Evolutionary conservation across 2,888 invertebrate species (phyloP).

Genomic region (Candidula unifasciata): DNA sequence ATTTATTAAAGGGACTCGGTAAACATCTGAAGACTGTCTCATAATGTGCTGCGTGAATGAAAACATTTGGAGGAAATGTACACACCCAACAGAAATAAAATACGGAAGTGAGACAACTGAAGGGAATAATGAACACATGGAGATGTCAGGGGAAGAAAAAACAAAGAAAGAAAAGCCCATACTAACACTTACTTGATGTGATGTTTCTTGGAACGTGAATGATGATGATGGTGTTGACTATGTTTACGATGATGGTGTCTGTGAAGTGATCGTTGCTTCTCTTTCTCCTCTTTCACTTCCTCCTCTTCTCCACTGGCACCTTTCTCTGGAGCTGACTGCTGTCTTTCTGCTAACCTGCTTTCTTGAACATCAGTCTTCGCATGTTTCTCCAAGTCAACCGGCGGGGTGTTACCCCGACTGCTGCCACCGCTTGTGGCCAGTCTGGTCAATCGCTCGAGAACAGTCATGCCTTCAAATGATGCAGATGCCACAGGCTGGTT

Average conservation of each 20-base stretch:
- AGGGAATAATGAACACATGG: no score
- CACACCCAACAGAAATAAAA: no score
- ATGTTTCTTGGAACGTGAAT: constrained; percentile 8
- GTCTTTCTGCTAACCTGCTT: constrained; percentile 16
- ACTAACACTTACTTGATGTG: constrained; percentile 31
- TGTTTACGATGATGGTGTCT: constrained; percentile 52
- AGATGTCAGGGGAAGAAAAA: background rate
- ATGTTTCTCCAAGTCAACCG: background rate
- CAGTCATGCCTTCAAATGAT: constrained; percentile 51
- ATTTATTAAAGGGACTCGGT: no score
- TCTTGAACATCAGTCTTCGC: constrained; percentile 10
- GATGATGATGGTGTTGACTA: constrained; percentile 49
- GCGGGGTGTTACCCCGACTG: constrained; percentile 41
- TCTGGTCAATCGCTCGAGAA: constrained; percentile 43
- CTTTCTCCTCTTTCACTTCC: constrained; percentile 55
- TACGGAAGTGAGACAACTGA: no score
- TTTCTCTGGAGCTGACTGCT: constrained; percentile 27
- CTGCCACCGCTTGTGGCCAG: constrained; percentile 45
- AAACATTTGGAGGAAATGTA: no score
- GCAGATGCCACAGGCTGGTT: constrained; percentile 25
- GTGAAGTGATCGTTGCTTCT: constrained; percentile 35
- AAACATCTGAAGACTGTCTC: no score
- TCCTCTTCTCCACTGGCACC: constrained; percentile 9
- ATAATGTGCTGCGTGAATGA: no score
- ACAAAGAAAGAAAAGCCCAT: background rate